Percentiles rank a stretch among this genome's conserved stretches.
Conservation (phyloP, 2,113 vertebrate species). For the Pontoporia blainvillei region DNA sequence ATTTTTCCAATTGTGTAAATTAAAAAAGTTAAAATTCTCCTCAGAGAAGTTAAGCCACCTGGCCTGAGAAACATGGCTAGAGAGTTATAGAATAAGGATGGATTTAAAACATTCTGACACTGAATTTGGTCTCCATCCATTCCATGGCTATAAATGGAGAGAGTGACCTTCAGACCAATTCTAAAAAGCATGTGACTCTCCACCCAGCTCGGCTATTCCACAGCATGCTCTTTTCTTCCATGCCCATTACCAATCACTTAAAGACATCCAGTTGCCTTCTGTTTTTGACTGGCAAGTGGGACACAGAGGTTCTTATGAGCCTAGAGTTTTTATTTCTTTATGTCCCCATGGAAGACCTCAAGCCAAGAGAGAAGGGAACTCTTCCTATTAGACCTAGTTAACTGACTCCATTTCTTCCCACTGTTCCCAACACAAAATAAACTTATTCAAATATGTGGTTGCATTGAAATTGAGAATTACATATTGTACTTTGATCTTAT, state of each 20-base stretch:
- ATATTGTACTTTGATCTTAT: not conserved
- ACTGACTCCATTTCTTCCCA: not conserved
- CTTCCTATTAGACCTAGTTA: not conserved
- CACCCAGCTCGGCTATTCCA: not conserved
- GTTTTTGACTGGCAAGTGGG: not conserved
- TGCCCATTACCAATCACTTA: not conserved
- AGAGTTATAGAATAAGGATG: not conserved
- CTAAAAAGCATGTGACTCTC: not conserved
- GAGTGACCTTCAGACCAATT: not conserved
- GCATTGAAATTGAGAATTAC: constrained; percentile 26
- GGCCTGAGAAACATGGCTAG: not conserved
- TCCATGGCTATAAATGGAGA: not conserved
- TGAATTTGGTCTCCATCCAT: not conserved
- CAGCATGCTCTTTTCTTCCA: not conserved
- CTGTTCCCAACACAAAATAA: constrained; percentile 4
- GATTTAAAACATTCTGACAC: not conserved
- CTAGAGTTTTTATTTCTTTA: not conserved
- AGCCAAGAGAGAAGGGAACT: not conserved
- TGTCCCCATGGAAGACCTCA: not conserved
- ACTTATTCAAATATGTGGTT: not conserved
- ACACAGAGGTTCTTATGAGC: not conserved
- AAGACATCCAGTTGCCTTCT: not conserved
- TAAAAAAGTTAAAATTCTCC: not conserved
- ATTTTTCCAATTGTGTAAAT: not conserved
- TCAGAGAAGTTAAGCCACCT: not conserved